Conservation (phyloP, 37 sponge, comb jelly and placozoan genomes). For the Aplysina aerophoba region DNA sequence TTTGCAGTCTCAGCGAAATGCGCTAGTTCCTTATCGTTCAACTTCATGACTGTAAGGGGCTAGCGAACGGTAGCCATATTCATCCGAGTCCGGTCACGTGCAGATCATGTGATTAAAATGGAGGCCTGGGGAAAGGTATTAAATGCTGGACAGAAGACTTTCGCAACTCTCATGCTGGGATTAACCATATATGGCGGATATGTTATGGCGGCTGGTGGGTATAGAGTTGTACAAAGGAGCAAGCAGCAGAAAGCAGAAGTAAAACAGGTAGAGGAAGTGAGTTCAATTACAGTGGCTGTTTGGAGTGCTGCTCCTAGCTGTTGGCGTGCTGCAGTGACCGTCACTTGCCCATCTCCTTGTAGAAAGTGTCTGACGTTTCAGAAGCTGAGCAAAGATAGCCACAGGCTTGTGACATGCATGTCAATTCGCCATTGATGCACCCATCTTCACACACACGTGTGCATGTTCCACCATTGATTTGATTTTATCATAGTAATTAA, state of each 20-base stretch:
- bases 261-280: not conserved
- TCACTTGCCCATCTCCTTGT: too few relatives aligned
- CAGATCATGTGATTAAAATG: conserved; percentile 16
- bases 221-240: conserved; percentile 51
- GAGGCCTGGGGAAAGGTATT: conserved; percentile 49
- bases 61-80: not conserved
- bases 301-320: too few relatives aligned
- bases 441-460: too few relatives aligned
- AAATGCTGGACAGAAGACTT: conserved; percentile 44
- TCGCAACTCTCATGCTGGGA: conserved; percentile 31
- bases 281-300: too few relatives aligned
- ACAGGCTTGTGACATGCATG: too few relatives aligned
- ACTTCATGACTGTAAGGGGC: conserved; percentile 66
- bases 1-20: conserved; percentile 42
- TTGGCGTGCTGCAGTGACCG: too few relatives aligned
- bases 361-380: too few relatives aligned
- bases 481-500: too few relatives aligned
- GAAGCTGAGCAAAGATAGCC: too few relatives aligned
- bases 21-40: conserved; percentile 81
- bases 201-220: conserved; percentile 44
- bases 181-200: conserved; percentile 50
- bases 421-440: too few relatives aligned
- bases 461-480: too few relatives aligned
- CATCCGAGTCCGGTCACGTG: not conserved
- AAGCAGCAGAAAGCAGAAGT: conserved; percentile 22